Conservation (phyloP, 37 sponge, comb jelly and placozoan species). For the Chondrosia reniformis region DNA sequence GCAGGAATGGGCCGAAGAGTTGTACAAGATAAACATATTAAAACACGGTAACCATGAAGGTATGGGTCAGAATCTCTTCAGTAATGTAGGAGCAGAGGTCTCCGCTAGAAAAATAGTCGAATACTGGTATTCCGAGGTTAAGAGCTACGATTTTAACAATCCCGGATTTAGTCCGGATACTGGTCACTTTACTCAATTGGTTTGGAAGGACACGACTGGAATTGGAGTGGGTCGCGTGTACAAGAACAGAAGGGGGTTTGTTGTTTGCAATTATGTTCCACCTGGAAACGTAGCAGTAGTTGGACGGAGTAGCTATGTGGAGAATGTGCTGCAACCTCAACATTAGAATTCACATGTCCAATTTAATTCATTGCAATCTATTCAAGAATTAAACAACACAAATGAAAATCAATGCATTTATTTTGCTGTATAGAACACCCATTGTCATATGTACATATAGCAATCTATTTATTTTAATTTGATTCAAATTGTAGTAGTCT, state of each 20-base stretch:
- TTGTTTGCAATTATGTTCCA: conserved; percentile 79
- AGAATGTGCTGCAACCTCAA: conserved; percentile 47
- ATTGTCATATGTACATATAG: too few species aligned
- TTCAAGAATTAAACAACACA: too few species aligned
- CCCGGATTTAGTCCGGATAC: conserved; percentile 68
- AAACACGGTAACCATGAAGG: conserved; percentile 44
- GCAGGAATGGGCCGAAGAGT: conserved; percentile 76
- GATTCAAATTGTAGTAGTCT: too few species aligned
- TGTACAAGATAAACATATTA: conserved; percentile 48
- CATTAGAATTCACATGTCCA: not conserved
- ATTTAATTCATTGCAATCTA: too few species aligned
- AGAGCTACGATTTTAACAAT: conserved; percentile 66
- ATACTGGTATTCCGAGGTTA: conserved; percentile 83
- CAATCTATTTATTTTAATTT: too few species aligned
- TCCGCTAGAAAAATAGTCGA: conserved; percentile 44
- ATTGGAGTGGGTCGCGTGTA: conserved; percentile 49
- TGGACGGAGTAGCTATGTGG: conserved; percentile 34
- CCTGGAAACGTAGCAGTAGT: conserved; percentile 69
- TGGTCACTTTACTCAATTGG: conserved; percentile 94
- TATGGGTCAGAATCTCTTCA: conserved; percentile 86
- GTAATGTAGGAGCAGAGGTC: conserved; percentile 44
- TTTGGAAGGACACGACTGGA: conserved; percentile 81
- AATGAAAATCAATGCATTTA: too few species aligned
- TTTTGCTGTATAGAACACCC: too few species aligned
- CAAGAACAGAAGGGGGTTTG: conserved; percentile 39